Conservation (phyloP, 1,140 invertebrate genomes). For the Laupala kohalensis region DNA sequence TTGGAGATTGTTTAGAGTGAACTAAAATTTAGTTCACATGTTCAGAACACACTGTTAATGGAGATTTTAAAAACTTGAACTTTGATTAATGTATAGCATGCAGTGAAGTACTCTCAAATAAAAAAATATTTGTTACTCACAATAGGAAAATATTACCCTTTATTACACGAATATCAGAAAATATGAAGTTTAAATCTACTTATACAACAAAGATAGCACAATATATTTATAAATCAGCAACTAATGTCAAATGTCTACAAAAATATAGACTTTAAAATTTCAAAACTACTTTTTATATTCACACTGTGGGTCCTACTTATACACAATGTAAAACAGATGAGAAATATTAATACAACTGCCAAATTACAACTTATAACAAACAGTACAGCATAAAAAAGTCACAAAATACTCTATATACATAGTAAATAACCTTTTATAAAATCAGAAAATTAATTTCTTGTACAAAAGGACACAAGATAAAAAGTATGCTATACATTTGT, state of each 20-base stretch:
- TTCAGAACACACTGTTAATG: neutral
- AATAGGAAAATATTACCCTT: neutral
- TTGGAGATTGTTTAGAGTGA: neutral
- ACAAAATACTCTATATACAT: neutral
- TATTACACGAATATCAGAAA: neutral
- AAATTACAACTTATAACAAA: neutral
- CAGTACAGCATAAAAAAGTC: neutral
- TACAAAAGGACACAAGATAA: neutral
- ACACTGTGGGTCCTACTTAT: neutral
- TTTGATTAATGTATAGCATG: neutral
- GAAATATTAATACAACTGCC: neutral
- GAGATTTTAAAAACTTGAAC: neutral
- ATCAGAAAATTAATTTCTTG: neutral
- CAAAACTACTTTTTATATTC: neutral
- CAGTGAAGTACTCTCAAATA: neutral
- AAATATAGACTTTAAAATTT: neutral
- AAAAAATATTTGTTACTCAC: neutral
- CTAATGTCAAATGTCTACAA: neutral
- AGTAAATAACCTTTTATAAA: neutral
- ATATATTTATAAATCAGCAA: neutral
- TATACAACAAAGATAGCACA: slow-evolving; percentile 3
- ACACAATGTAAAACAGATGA: neutral
- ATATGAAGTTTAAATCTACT: neutral
- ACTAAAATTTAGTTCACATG: neutral
- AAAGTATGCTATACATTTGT: neutral